Evolutionary conservation across 2,797 vertebrate species (phyloP).

Genomic region (Tokudaia muenninki): DNA sequence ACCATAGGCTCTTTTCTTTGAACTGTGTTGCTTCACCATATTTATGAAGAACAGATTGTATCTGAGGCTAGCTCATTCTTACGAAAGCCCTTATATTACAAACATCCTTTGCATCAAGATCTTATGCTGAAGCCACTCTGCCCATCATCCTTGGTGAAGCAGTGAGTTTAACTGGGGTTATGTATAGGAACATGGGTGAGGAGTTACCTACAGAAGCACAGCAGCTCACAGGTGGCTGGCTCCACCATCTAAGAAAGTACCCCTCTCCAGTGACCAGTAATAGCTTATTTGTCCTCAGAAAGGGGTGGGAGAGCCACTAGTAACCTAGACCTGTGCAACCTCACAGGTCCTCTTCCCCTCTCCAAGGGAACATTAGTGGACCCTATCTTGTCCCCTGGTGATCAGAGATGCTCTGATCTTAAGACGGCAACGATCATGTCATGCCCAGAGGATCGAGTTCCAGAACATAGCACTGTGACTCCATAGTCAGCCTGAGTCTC

Average conservation of each 20-base stretch:
- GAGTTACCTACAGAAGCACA: background rate
- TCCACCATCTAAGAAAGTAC: background rate
- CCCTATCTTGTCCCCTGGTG: background rate
- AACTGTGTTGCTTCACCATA: background rate
- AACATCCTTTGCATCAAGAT: constrained; percentile 21
- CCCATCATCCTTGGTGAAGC: background rate
- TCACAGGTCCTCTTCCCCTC: background rate
- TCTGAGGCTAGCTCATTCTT: constrained; percentile 39
- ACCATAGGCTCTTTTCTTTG: constrained; percentile 18
- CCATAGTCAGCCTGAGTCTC: background rate
- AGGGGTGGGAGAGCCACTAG: too few species aligned
- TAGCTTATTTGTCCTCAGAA: background rate
- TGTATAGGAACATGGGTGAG: background rate
- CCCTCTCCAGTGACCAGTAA: background rate
- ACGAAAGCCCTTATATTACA: constrained; percentile 39
- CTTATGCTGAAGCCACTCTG: background rate
- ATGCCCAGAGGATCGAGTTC: background rate
- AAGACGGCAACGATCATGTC: background rate
- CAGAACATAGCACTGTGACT: background rate
- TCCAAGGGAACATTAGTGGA: background rate
- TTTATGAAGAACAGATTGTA: constrained; percentile 24
- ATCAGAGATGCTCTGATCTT: background rate
- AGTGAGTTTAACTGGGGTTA: background rate
- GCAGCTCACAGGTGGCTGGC: too few species aligned
- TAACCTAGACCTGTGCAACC: background rate